Evolutionary conservation across 2,113 vertebrate genomes (phyloP), one percentile per base, ranked within the genome.

Genomic region (Gallinago jamesoni): DNA sequence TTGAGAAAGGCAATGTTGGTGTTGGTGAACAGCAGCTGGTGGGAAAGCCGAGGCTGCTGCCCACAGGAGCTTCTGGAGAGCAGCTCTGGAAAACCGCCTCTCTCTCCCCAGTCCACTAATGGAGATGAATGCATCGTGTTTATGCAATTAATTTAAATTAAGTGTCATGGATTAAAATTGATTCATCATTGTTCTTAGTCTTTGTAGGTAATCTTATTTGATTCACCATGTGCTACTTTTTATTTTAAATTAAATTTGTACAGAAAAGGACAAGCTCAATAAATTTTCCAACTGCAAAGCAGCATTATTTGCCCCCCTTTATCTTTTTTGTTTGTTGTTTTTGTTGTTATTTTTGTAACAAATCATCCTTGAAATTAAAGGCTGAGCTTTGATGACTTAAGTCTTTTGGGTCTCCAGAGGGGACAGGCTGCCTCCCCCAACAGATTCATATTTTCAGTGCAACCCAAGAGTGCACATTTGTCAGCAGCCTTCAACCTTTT

Each of bases 191-290:
- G 82, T 33, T 90, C 25, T 79, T 87, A 43, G n/a, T 33, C 69
- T 92, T 85, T 41, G 53, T 39, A 83, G 70, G 53, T 88, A 83
- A 90, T 88, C 85, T 92, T 59, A 91, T 50, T 94, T 84, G 67
- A 92, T 85, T 86, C 83, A 88, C 50, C 80, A 57, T 1, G 0
- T 84, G 86, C 59, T 86, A 45, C 55, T 90, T 91, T 74, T 87
- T 78, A 84, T 94, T 88, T 97, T 75, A 89, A 84, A 94, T 95
- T 91, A 73, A 85, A 93, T 85, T 79, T 88, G 80, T 83, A 60
- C 20, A 77, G 68, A 69, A 55, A 95, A 73, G 53, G 84, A 94
- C 89, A 89, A 92, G 87, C n/a, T 96, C 31, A 70, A 86, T 86
- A 88, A 72, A 80, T 84, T 33, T 90, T 55, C 72, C 72, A 76